Evolutionary conservation across 2,797 vertebrate species (phyloP).

Genomic region (Graptemys geographica): DNA sequence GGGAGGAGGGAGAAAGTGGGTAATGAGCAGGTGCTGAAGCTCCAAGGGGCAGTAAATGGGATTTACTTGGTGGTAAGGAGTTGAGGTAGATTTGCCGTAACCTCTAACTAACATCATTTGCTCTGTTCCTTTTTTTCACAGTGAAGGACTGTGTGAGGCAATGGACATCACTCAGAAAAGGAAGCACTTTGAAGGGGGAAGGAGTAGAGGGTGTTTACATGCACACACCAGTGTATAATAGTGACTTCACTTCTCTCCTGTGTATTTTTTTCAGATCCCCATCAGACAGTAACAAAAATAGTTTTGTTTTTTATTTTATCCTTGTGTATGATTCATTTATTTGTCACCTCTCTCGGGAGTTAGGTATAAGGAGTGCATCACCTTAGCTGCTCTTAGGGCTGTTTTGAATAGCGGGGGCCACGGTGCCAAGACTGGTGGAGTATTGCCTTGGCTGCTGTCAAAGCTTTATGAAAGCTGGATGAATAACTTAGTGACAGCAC

Average conservation of each 20-base stretch:
- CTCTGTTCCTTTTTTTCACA: background rate
- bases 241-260: background rate
- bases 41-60: background rate
- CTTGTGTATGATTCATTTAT: background rate
- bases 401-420: background rate
- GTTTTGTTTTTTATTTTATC: background rate
- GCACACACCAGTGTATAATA: background rate
- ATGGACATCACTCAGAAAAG: background rate
- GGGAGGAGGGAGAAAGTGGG: background rate
- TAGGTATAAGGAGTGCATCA: background rate
- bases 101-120: background rate
- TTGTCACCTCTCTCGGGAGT: background rate
- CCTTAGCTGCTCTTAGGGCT: background rate
- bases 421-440: background rate
- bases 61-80: background rate
- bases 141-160: background rate
- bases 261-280: background rate
- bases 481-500: no score
- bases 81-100: background rate
- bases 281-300: background rate
- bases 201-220: background rate
- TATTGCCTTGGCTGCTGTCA: background rate
- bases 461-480: background rate
- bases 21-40: background rate
- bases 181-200: background rate